Evolutionary conservation across 2,797 vertebrate genomes (phyloP).

Genomic region (Coracias cyanogaster): DNA sequence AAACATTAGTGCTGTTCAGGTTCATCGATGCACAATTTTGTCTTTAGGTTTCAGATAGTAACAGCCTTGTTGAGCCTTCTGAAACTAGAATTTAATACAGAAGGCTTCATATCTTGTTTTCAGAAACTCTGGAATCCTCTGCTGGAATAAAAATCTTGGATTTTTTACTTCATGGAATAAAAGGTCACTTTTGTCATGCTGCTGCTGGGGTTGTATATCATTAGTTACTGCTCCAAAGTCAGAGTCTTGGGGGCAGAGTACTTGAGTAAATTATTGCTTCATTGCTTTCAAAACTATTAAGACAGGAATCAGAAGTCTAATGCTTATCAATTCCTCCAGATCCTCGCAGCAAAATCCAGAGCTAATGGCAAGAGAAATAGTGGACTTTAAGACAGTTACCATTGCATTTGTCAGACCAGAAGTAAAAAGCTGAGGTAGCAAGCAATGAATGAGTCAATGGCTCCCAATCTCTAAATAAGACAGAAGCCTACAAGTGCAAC

Average conservation of each 20-base stretch:
- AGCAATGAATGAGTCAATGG: fast-evolving
- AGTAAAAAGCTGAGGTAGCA: background rate
- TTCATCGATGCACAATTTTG: background rate
- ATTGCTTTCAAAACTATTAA: background rate
- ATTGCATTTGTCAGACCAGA: background rate
- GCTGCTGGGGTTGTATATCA: background rate
- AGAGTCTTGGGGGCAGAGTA: background rate
- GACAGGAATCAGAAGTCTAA: background rate
- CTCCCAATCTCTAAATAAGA: background rate
- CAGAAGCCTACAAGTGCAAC: background rate
- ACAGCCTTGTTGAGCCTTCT: background rate
- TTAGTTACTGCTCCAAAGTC: background rate
- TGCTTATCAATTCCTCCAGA: background rate
- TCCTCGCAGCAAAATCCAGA: background rate
- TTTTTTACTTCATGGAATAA: background rate
- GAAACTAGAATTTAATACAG: background rate
- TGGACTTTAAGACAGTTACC: background rate
- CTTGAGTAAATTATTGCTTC: background rate
- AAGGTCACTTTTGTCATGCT: background rate
- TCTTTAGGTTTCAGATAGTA: background rate
- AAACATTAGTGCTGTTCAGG: background rate
- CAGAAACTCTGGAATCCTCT: background rate
- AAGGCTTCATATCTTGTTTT: background rate
- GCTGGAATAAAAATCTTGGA: background rate
- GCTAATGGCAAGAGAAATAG: background rate